Percentiles rank a stretch among this genome's conserved stretches.
Evolutionary conservation across 2,888 invertebrate genomes (phyloP).

Genomic region (Sarcophaga carnaria): DNA sequence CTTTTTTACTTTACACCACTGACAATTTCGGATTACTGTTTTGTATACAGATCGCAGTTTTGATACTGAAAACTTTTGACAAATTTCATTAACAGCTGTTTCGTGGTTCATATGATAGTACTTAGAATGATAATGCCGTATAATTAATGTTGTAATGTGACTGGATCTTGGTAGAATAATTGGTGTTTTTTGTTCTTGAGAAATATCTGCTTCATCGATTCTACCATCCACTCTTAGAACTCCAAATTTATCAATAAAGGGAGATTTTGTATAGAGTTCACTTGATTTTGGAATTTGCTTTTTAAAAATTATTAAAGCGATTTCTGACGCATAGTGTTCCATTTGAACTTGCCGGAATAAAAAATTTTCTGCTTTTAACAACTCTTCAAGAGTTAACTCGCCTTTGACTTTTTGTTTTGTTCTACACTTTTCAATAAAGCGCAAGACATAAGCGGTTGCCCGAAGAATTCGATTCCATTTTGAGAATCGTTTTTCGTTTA

Average conservation of each 20-base stretch:
- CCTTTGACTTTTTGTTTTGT: neutral
- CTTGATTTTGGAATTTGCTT: slow-evolving; percentile 14
- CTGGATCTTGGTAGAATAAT: slow-evolving; percentile 51
- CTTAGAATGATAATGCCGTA: neutral
- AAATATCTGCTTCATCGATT: slow-evolving; percentile 31
- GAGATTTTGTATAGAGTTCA: slow-evolving; percentile 21
- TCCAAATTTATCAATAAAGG: slow-evolving; percentile 7
- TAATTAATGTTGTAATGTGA: slow-evolving; percentile 1
- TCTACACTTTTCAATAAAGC: slow-evolving; percentile 22
- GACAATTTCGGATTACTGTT: slow-evolving; percentile 9
- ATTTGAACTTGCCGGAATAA: slow-evolving; percentile 36
- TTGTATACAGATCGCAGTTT: slow-evolving; percentile 37
- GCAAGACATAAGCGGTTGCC: neutral
- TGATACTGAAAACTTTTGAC: slow-evolving; percentile 37
- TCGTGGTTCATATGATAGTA: neutral
- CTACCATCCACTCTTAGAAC: slow-evolving; percentile 45
- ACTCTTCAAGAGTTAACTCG: slow-evolving; percentile 33
- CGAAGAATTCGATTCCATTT: slow-evolving; percentile 36
- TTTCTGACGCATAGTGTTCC: slow-evolving; percentile 39
- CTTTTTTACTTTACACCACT: slow-evolving; percentile 32
- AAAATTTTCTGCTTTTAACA: slow-evolving; percentile 17
- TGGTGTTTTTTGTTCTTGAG: slow-evolving; percentile 17
- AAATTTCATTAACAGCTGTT: slow-evolving; percentile 26
- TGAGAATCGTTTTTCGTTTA: slow-evolving; percentile 34
- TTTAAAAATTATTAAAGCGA: slow-evolving; percentile 8